Evolutionary conservation across 2,113 vertebrate genomes (phyloP), one percentile per base, ranked within the genome.

Genomic region (Archilochus colubris): DNA sequence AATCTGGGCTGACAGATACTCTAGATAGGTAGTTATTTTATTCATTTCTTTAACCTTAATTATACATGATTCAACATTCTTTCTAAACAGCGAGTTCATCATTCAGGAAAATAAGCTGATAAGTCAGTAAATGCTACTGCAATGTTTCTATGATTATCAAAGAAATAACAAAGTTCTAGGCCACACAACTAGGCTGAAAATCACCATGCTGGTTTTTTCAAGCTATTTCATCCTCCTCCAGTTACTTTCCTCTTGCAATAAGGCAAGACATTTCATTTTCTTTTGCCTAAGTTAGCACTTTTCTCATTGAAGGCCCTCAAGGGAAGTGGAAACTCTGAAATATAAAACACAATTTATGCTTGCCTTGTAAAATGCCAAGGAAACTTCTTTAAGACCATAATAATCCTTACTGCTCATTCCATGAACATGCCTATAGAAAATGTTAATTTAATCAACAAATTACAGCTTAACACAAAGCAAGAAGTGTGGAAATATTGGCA

Each of bases 371-470:
- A 96, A 96, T 95, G 87, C 93, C 94, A 95, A 63, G 48, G 85
- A 93, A 93, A 86, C 89, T 89, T 82, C 87, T 95, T 95, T 93
- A 94, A 96, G 79, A 88, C 89, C 61, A 40, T 91, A 95, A 97
- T 89, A 94, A 95, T 85, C 93, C 81, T 91, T 88, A 72, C 79
- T 96, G 76, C 82, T 95, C 91, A 67, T 94, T 95, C 85, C 40
- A 77, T 74, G 95, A 96, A 86, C 68, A 68, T 82, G 89, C 53
- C 57, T 91, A 74, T 91, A 80, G 87, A 94, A 96, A 95, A 93
- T 95, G 94, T 95, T 96, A 95, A 95, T 95, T 95, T 96, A 97
- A 95, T 91, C 96, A 96, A 90, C 88, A 88, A 93, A 94, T 96
- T 95, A 95, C n/a, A 85, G 91, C 91, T 90, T 88, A 88, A 91